Base-by-base conservation (phyloP, 2,888 invertebrate species). In the Eupeodes latifasciatus region DNA sequence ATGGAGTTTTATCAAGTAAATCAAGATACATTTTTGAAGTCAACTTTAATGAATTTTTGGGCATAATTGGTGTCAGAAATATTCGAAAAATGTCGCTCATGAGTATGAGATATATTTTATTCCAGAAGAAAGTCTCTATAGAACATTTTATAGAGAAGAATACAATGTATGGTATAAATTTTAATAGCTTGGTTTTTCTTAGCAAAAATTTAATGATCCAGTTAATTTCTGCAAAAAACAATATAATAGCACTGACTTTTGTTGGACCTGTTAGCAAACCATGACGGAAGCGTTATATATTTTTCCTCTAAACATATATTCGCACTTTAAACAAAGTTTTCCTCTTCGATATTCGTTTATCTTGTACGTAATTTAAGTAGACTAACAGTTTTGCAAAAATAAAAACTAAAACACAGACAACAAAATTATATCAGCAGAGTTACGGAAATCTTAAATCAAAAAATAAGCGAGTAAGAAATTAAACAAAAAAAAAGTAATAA, bases 351-450 rank as follows among this genome's bases (percentile, higher is more conserved):
- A 64, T 34, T 9, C 49, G 40, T 59, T 77, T 14, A 14, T 67
- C 47, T 55, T n/a, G 36, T 72, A 40, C 72, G 78, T 80, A 76
- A 85, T 69, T 12, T 40, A 40, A 7, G 40, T 81, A 62, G 69
- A 76, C 55, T 79, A 79, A 81, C 55, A 75, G 74, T 71, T 78
- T 74, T 57, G 51, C 72, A 40, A 74, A 53, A 40, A 27, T 27
- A 27, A 27, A 47, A 61, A 61, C 12, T 27, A n/a, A 51, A 51
- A 55, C 7, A 53, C n/a, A 53, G 9, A 40, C 40, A 53, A 3
- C 16, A 55, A 81, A 81, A 84, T 88, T 78, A 88, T 88, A 88
- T 85, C 81, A 85, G 74, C 85, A 84, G 69, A 40, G 88, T 85
- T 81, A 78, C 85, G 88, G 88, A 88, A 88, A 85, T 84, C 72